phyloP scores from a whole-genome alignment of 1,140 invertebrate species.

The Prorops nasuta region DNA sequence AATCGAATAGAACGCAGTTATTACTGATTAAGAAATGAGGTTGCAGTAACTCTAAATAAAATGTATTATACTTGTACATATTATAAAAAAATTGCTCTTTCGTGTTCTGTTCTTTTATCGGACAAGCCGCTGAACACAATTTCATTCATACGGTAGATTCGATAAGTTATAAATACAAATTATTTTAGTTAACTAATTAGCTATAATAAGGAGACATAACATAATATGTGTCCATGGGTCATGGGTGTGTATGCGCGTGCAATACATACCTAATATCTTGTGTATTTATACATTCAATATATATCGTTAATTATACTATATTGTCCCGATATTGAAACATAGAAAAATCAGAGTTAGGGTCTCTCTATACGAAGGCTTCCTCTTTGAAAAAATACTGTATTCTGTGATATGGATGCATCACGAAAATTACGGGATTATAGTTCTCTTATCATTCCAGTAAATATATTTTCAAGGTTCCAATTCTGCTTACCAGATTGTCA shows the following conservation, averaged over 20 bases:
- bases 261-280: constrained; percentile 18
- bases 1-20: constrained; percentile 20
- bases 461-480: neutral
- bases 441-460: constrained; percentile 7
- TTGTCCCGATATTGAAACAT: constrained; percentile 28
- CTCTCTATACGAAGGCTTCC: constrained; percentile 23
- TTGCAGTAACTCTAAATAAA: constrained; percentile 14
- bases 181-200: neutral
- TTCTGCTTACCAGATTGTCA: neutral
- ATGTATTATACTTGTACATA: constrained; percentile 16
- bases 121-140: constrained; percentile 28
- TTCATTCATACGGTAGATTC: constrained; percentile 21
- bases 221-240: too few species aligned
- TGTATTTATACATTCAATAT: constrained; percentile 22
- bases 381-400: constrained; percentile 40
- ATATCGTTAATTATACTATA: too few species aligned
- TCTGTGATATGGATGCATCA: constrained; percentile 34
- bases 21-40: too few species aligned
- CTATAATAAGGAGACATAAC: neutral
- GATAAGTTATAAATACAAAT: constrained; percentile 22
- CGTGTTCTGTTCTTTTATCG: constrained; percentile 12
- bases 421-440: constrained; percentile 11
- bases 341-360: constrained; percentile 22
- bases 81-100: constrained; percentile 12
- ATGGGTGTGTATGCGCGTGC: neutral